Evolutionary conservation across 2,888 invertebrate genomes (phyloP), one percentile per base, ranked within the genome.

Genomic region (Osmoderma eremita): DNA sequence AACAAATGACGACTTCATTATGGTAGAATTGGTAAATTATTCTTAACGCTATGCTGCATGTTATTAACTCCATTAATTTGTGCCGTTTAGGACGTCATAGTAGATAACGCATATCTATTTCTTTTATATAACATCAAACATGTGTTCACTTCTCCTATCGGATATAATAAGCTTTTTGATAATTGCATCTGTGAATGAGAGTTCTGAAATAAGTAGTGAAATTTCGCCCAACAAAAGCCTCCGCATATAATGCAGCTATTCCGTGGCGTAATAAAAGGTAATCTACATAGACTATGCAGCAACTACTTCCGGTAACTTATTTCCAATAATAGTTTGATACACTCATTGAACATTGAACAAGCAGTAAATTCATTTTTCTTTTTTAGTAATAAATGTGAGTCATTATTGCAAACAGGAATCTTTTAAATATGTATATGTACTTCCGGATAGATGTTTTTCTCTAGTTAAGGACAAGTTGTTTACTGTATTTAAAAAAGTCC

Each of bases 21-120:
- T 90, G 86, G 88, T 90, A 79, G 88, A 90, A 82, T 84, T 89
- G 87, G 89, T 90, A 85, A 86, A 85, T 84, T 79, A 77, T 76
- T 73, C 65, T 66, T 67, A 61, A 58, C 70, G 71, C 73, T 68
- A 73, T 72, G 73, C 71, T 64, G 72, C 72, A 72, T 72, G 72
- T 38, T 48, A 45, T 61, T 48, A 67, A 64, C 53, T 67, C 64
- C 63, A 67, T 67, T 58, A 56, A 22, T 64, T 58, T 65, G 36
- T 36, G 20, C 18, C 17, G 12, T 65, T 45, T 49, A 8, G 30
- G 18, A 48, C 12, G 5, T 49, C 48, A 20, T 15, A 41, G 41
- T 42, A 41, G 30, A 30, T 30, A 30, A 30, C 10, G 30, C 30
- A 2, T 30, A 6, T 1, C 1, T 30, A 10, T 30, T 8, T n/a